phyloP scores from a whole-genome alignment of 2,113 vertebrate species.

The Elephantulus edwardii region DNA sequence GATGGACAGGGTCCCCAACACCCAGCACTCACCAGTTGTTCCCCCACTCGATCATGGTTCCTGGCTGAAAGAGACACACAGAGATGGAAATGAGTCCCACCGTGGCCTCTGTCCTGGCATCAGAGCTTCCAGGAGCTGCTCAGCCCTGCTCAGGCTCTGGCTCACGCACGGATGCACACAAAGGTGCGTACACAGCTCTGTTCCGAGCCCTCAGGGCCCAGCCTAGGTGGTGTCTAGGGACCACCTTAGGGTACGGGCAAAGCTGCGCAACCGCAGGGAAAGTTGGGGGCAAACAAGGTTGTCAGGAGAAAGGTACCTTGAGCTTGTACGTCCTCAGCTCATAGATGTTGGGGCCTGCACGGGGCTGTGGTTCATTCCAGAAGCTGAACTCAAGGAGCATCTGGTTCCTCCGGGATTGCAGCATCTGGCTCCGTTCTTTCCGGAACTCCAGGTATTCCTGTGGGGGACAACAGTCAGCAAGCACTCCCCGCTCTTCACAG shows the following conservation, averaged over 20 bases:
- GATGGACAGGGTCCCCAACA: not conserved
- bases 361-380: conserved; percentile 95
- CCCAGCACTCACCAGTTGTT: conserved; percentile 92
- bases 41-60: conserved; percentile 99
- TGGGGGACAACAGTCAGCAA: accelerated
- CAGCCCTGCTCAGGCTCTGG: not conserved
- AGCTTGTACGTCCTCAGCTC: conserved; percentile 94
- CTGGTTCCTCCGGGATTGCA: conserved; percentile 94
- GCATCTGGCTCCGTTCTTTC: conserved; percentile 92
- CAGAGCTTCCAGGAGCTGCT: not conserved
- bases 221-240: not conserved
- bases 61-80: conserved; percentile 86
- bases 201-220: not conserved
- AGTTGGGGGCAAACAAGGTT: not conserved
- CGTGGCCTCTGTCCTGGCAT: not conserved
- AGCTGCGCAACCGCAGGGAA: not conserved
- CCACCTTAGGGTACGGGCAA: not conserved
- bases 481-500: accelerated
- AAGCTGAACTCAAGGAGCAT: conserved; percentile 97
- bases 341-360: conserved; percentile 92
- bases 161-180: not conserved
- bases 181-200: too few relatives aligned
- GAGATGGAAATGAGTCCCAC: not conserved
- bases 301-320: conserved; percentile 83
- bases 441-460: conserved; percentile 93